Evolutionary conservation across 2,797 vertebrate species (phyloP).

Genomic region (Knipowitschia caucasica): DNA sequence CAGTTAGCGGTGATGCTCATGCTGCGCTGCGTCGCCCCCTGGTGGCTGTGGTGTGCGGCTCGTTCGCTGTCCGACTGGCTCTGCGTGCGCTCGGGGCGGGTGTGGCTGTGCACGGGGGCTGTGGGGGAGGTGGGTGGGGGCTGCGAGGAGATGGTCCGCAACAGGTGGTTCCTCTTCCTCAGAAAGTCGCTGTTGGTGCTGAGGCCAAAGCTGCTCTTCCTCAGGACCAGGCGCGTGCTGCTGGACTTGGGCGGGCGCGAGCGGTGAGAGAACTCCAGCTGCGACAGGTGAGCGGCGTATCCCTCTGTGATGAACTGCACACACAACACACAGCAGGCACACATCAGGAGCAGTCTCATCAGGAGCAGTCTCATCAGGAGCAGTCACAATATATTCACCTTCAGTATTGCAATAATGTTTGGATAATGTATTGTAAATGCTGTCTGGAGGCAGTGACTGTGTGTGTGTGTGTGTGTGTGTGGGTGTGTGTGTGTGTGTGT

Average conservation of each 20-base stretch:
- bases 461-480: too few relatives aligned
- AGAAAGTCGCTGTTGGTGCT: constrained; percentile 90
- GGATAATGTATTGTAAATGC: too few relatives aligned
- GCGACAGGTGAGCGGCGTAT: constrained; percentile 88
- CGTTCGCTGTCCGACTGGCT: constrained; percentile 84
- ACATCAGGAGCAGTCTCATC: background rate
- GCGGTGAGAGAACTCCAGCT: constrained; percentile 94
- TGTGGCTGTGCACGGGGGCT: constrained; percentile 50
- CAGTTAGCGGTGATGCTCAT: constrained; percentile 91
- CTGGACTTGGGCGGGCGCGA: constrained; percentile 91
- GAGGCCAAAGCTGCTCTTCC: constrained; percentile 95
- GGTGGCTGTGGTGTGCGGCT: constrained; percentile 47
- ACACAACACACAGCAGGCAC: constrained; percentile 50
- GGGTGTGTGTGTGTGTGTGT: too few relatives aligned
- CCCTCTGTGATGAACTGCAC: constrained; percentile 83
- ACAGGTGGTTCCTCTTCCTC: constrained; percentile 92
- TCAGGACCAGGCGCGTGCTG: constrained; percentile 89
- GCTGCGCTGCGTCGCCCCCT: constrained; percentile 79
- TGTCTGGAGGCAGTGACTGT: too few relatives aligned
- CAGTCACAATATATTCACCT: too few relatives aligned
- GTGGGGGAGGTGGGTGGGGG: constrained; percentile 71
- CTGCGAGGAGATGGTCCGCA: constrained; percentile 95
- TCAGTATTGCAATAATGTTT: too few relatives aligned
- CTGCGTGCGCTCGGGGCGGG: constrained; percentile 84
- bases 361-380: background rate